Evolutionary conservation across 2,888 invertebrate genomes (phyloP).

Genomic region (Mylabris sibirica): DNA sequence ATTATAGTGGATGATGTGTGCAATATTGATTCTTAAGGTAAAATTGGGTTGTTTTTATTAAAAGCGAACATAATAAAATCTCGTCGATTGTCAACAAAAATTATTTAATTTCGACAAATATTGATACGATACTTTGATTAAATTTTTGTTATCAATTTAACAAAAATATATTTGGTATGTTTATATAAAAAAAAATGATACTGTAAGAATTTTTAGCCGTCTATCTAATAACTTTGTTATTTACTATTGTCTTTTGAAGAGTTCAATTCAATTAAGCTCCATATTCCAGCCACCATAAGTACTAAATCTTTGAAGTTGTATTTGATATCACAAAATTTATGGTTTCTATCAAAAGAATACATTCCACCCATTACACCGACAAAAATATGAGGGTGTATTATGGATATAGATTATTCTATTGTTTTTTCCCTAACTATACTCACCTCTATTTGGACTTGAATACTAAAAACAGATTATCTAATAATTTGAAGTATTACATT

Average conservation of each 20-base stretch:
- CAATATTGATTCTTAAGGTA: slow-evolving; percentile 30
- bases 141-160: slow-evolving; percentile 30
- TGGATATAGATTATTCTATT: neutral
- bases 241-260: slow-evolving; percentile 1
- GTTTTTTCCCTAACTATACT: neutral
- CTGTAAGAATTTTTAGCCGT: neutral
- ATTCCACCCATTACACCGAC: neutral
- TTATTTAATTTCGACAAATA: slow-evolving; percentile 44
- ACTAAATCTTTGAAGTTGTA: slow-evolving; percentile 27
- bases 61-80: slow-evolving; percentile 41
- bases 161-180: neutral
- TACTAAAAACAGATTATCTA: slow-evolving; percentile 2
- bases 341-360: slow-evolving; percentile 29
- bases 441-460: neutral
- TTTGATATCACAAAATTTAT: slow-evolving; percentile 19
- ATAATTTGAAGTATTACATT: neutral
- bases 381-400: neutral
- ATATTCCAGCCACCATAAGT: slow-evolving; percentile 20
- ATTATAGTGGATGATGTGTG: neutral
- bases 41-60: slow-evolving; percentile 28
- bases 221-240: neutral
- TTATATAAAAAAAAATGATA: neutral
- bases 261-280: slow-evolving; percentile 29
- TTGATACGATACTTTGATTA: slow-evolving; percentile 43
- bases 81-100: slow-evolving; percentile 40